Evolutionary conservation across 1,140 invertebrate genomes (phyloP), one percentile per base, ranked within the genome.

Genomic region (Achatina immaculata): DNA sequence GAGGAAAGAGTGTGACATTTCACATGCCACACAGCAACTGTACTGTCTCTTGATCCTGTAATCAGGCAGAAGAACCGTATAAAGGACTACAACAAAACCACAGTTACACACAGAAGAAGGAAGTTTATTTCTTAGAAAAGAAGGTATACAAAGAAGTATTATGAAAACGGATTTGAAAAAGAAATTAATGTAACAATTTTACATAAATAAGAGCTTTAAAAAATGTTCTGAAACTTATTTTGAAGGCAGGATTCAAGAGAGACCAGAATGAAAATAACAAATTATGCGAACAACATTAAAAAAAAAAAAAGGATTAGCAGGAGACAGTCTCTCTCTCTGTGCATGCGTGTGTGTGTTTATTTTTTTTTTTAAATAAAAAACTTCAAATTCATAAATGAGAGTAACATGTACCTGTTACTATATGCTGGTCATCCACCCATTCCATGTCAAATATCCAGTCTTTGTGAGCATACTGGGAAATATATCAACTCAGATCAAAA

Each of bases 391-490:
- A n/a, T n/a, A n/a, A n/a, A n/a, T n/a, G n/a, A n/a, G n/a, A n/a
- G n/a, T n/a, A n/a, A n/a, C n/a, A n/a, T 62, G n/a, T 21, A 90
- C 97, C 97, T 36, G 96, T 96, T 28, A 98, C 96, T 73, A 98
- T 90, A 92, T 97, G 98, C 90, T 98, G 95, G 92, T 99, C 97
- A 91, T 99, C 97, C 68, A 99, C 90, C 97, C 97, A 99, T 86
- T 95, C 96, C 93, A 98, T 94, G 87, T 98, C 98, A 92, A 98
- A 97, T 62, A 98, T 96, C 95, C 96, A 97, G 90, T 99, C 97
- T 88, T 94, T 94, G 91, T 99, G 97, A 24, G 95, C 96, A 87
- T 92, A 92, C 92, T 94, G 87, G 4, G 31, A 76, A 21, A 24
- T n/a, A 28, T 69, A 51, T n/a, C n/a, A n/a, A n/a, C n/a, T n/a